phyloP scores from a whole-genome alignment of 1,140 invertebrate genomes.

The Adelges cooleyi region DNA sequence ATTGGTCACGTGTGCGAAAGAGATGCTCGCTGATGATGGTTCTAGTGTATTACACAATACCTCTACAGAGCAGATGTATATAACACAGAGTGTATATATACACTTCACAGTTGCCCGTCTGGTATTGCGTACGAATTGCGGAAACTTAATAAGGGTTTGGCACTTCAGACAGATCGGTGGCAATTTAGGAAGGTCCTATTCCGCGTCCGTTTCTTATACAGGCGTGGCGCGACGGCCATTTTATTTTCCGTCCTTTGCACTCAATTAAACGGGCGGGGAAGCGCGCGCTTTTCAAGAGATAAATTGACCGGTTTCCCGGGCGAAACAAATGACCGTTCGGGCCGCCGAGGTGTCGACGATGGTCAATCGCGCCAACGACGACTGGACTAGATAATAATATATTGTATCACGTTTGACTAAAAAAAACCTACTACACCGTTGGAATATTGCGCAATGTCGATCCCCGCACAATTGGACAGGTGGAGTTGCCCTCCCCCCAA shows the following conservation, averaged over 20 bases:
- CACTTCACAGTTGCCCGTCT: no score
- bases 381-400: no score
- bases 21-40: neutral
- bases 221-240: neutral
- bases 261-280: constrained; percentile 4
- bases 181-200: constrained; percentile 25
- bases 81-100: no score
- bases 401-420: no score
- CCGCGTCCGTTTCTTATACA: neutral
- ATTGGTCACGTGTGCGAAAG: constrained; percentile 11
- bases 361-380: no score
- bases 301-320: neutral
- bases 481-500: no score
- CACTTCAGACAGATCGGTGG: constrained; percentile 27
- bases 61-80: no score
- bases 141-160: constrained; percentile 29
- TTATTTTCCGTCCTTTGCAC: neutral
- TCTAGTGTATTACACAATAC: constrained; percentile 17
- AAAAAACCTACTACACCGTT: no score
- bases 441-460: no score
- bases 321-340: neutral
- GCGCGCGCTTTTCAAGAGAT: neutral
- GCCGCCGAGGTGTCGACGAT: neutral
- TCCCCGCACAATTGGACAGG: no score
- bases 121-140: neutral